Conservation (phyloP, 2,113 vertebrate species). For the Apeltes quadracus region DNA sequence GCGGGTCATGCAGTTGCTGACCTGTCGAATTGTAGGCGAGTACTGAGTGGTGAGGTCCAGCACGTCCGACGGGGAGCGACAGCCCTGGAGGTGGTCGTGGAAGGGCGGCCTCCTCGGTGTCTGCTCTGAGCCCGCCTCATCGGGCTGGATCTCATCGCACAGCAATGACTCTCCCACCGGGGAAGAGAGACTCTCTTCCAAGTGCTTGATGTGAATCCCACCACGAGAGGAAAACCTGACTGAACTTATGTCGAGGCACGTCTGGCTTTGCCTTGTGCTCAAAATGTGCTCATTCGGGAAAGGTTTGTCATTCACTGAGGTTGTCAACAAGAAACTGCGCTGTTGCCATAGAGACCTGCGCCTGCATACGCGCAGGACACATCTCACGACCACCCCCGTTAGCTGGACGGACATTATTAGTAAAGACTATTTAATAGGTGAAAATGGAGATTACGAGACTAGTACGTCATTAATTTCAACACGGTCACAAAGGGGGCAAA, state of each 20-base stretch:
- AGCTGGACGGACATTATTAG: conserved; percentile 45
- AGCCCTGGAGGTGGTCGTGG: conserved; percentile 65
- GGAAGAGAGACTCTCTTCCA: not conserved
- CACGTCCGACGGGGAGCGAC: conserved; percentile 84
- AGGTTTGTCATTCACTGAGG: not conserved
- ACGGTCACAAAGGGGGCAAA: too few relatives aligned
- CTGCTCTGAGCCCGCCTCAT: not conserved
- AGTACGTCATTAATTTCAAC: not conserved
- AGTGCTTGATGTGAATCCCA: not conserved
- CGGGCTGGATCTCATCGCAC: not conserved
- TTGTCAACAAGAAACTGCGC: not conserved
- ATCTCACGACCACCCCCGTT: conserved; percentile 53
- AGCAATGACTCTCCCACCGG: not conserved
- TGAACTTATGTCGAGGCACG: not conserved
- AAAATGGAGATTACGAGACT: not conserved
- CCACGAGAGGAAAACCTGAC: conserved; percentile 58
- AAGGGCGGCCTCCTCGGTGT: not conserved
- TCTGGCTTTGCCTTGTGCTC: not conserved
- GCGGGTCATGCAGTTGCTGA: conserved; percentile 75
- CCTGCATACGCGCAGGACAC: conserved; percentile 35
- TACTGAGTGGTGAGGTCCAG: conserved; percentile 77
- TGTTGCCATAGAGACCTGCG: conserved; percentile 38
- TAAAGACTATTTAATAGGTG: too few relatives aligned
- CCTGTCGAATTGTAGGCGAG: conserved; percentile 46
- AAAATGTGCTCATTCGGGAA: not conserved